Evolutionary conservation across 2,888 invertebrate species (phyloP).

Genomic region (Brachyptera putata): DNA sequence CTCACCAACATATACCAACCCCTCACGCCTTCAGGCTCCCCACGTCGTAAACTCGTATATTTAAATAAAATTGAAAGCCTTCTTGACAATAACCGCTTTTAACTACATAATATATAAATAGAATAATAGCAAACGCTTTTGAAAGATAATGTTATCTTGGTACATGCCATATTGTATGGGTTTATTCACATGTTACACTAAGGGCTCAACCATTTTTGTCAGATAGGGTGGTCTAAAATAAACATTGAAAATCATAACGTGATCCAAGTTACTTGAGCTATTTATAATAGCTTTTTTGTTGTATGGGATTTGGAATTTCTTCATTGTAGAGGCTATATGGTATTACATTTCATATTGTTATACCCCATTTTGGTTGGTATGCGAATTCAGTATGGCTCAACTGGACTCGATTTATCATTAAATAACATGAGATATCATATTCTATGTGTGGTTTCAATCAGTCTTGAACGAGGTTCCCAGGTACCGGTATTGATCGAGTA

Average conservation of each 20-base stretch:
- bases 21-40: neutral
- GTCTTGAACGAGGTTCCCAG: no score
- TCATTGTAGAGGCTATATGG: no score
- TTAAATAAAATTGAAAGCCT: conserved; percentile 1
- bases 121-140: conserved; percentile 5
- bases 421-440: no score
- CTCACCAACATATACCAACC: no score
- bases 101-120: conserved; percentile 8
- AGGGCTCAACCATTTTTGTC: neutral
- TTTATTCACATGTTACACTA: neutral
- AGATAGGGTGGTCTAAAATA: conserved; percentile 6
- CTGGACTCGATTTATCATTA: no score
- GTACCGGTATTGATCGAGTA: no score
- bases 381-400: no score
- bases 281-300: neutral
- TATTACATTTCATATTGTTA: no score
- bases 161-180: conserved; percentile 1
- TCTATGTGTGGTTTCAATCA: no score
- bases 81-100: conserved; percentile 3
- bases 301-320: no score
- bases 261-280: neutral
- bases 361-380: no score
- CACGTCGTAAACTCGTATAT: neutral
- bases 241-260: neutral
- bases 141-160: conserved; percentile 17